phyloP scores from a whole-genome alignment of 2,797 vertebrate species.

The Cyclura pinguis region DNA sequence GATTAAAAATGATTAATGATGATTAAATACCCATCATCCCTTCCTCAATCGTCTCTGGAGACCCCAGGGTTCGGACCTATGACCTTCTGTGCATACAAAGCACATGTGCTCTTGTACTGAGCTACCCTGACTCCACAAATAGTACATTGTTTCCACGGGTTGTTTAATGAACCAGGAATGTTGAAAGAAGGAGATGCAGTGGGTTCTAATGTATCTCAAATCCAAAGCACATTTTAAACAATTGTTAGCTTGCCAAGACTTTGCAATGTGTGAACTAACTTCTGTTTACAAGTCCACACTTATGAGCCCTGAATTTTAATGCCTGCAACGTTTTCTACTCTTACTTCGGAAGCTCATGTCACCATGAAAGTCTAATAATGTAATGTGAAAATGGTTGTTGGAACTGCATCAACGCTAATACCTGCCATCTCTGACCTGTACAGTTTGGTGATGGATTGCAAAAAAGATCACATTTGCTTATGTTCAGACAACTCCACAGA shows the following conservation, averaged over 20 bases:
- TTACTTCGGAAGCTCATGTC: slow-evolving; percentile 33
- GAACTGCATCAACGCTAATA: slow-evolving; percentile 49
- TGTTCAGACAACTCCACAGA: slow-evolving; percentile 34
- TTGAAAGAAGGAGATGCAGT: slow-evolving; percentile 10
- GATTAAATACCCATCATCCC: no score
- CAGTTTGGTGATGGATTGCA: slow-evolving; percentile 35
- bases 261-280: slow-evolving; percentile 56
- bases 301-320: slow-evolving; percentile 34
- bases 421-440: not conserved
- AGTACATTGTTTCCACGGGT: slow-evolving; percentile 10
- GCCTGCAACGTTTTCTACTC: slow-evolving; percentile 38
- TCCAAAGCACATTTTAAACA: slow-evolving; percentile 28
- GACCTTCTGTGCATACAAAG: not conserved
- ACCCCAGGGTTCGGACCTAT: not conserved
- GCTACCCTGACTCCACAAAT: not conserved
- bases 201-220: slow-evolving; percentile 23
- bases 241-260: slow-evolving; percentile 53
- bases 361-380: not conserved
- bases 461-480: slow-evolving; percentile 26
- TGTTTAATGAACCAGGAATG: not conserved
- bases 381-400: slow-evolving; percentile 51
- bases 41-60: not conserved
- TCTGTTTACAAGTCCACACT: slow-evolving; percentile 46
- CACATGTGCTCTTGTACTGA: not conserved
- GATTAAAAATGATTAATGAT: no score